phyloP scores from a whole-genome alignment of 2,797 vertebrate genomes.

The Phoxinus dragarum region DNA sequence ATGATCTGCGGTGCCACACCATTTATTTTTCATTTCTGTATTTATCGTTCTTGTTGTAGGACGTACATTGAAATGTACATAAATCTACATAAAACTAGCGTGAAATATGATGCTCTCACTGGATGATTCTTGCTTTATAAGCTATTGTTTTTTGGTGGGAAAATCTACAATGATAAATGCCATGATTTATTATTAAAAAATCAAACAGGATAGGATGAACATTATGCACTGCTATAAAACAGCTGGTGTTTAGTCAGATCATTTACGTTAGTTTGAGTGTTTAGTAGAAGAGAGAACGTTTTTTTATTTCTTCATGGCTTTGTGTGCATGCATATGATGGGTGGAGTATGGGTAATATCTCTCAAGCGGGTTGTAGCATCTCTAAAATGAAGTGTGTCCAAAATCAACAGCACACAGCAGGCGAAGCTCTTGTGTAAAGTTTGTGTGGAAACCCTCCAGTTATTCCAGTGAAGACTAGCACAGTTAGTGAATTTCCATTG shows the following conservation, averaged over 20 bases:
- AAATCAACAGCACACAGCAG: not conserved
- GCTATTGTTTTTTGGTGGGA: not conserved
- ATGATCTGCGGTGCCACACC: not conserved
- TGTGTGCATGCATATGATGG: not conserved
- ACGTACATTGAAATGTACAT: slow-evolving; percentile 6
- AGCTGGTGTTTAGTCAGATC: not conserved
- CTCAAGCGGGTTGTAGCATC: not conserved
- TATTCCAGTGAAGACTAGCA: not conserved
- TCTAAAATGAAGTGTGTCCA: not conserved
- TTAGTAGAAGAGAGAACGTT: too few species aligned
- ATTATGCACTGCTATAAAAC: not conserved
- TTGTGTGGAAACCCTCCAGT: not conserved
- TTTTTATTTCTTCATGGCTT: not conserved
- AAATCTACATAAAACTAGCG: slow-evolving; percentile 9
- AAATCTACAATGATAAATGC: not conserved
- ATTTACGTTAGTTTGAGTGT: not conserved
- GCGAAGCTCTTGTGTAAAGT: not conserved
- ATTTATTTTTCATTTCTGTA: not conserved
- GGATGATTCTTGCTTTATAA: not conserved
- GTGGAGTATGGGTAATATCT: not conserved
- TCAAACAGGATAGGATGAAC: not conserved
- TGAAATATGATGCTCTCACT: not conserved
- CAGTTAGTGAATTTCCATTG: not conserved
- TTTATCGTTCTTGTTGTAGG: not conserved
- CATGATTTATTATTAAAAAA: not conserved